phyloP scores from a whole-genome alignment of 2,888 invertebrate genomes.

The Oscheius sp. region DNA sequence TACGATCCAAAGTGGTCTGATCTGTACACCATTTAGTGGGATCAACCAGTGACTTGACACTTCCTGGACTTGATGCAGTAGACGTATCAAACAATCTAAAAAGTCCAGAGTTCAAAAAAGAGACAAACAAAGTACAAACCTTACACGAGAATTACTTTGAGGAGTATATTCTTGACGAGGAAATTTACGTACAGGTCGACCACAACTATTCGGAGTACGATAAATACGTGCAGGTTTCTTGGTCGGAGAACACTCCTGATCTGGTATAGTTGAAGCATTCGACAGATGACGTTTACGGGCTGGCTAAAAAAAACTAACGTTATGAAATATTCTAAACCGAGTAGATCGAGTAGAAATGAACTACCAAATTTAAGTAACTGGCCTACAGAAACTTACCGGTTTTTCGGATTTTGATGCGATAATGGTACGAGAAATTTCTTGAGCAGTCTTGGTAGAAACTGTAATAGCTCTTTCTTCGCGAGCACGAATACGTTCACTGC shows the following conservation, averaged over 20 bases:
- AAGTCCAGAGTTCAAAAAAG: not conserved
- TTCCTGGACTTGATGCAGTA: not conserved
- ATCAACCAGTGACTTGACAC: not conserved
- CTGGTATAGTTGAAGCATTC: conserved; percentile 48
- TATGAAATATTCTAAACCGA: too few species aligned
- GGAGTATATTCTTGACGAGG: conserved; percentile 17
- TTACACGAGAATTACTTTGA: not conserved
- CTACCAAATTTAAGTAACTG: conserved; percentile 12
- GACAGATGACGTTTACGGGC: conserved; percentile 59
- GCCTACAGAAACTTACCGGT: not conserved
- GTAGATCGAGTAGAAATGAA: conserved; percentile 14
- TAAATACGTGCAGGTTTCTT: conserved; percentile 35
- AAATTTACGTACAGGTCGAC: conserved; percentile 40
- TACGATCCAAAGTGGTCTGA: conserved; percentile 49
- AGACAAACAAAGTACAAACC: not conserved
- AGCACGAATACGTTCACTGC: not conserved
- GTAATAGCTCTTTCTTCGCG: conserved; percentile 3
- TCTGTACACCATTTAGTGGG: conserved; percentile 62
- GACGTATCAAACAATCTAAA: conserved; percentile 22
- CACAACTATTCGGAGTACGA: conserved; percentile 32
- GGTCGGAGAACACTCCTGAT: conserved; percentile 40
- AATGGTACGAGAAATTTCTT: not conserved
- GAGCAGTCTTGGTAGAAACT: too few species aligned
- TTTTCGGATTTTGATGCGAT: not conserved
- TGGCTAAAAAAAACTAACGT: not conserved